Percentiles rank a stretch among this genome's conserved stretches.
Evolutionary conservation across 2,113 vertebrate genomes (phyloP).

Genomic region (Silurus meridionalis): DNA sequence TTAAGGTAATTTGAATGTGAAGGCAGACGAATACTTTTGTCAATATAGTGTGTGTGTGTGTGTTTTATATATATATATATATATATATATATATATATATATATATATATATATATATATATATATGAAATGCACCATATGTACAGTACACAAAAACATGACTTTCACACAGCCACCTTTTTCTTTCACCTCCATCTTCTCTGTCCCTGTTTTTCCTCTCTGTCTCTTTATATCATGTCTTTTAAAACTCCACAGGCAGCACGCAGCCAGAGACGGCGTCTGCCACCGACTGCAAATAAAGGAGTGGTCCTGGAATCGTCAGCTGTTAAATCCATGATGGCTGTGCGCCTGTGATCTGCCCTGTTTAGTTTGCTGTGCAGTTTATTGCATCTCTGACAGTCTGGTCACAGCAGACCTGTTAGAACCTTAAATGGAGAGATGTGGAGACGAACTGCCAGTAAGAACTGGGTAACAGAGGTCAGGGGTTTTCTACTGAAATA

Average conservation of each 20-base stretch:
- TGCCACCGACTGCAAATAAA: neutral
- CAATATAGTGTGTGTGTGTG: too few species aligned
- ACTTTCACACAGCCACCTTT: neutral
- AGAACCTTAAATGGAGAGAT: slow-evolving; percentile 21
- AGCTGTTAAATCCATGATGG: slow-evolving; percentile 8
- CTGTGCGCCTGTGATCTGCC: slow-evolving; percentile 18
- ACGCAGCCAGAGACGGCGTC: neutral
- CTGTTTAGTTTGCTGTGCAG: slow-evolving; percentile 24
- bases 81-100: too few species aligned
- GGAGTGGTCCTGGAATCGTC: slow-evolving; percentile 18
- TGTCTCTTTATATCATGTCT: slow-evolving; percentile 7
- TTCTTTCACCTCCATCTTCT: neutral
- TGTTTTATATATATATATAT: too few species aligned
- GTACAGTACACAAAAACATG: neutral
- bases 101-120: too few species aligned
- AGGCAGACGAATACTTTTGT: too few species aligned
- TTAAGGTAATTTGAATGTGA: too few species aligned
- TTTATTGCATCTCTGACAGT: slow-evolving; percentile 11
- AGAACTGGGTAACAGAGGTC: neutral
- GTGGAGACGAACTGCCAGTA: neutral
- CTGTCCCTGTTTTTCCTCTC: slow-evolving; percentile 28
- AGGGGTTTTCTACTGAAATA: neutral
- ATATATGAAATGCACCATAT: too few species aligned
- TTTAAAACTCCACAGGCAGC: slow-evolving; percentile 28
- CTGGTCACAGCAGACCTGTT: slow-evolving; percentile 35